Percentiles rank a stretch among this genome's conserved stretches.
Evolutionary conservation across 1,140 invertebrate genomes (phyloP).

Genomic region (Episyrphus balteatus): DNA sequence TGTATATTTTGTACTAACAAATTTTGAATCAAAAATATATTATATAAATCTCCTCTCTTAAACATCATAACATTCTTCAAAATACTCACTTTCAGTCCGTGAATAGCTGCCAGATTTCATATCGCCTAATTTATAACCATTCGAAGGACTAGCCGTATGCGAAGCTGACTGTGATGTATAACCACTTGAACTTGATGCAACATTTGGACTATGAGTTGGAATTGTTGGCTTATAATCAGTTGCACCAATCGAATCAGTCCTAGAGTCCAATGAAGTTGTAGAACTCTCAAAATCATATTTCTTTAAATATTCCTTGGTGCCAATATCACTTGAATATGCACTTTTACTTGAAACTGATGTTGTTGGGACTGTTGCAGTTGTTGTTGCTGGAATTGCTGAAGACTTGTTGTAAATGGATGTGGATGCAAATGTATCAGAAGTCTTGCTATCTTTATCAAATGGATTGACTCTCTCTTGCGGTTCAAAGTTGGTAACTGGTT

Average conservation of each 20-base stretch:
- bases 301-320: background rate
- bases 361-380: conserved; percentile 23
- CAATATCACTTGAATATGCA: background rate
- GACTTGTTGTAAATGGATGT: conserved; percentile 27
- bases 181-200: background rate
- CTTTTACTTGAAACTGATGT: conserved; percentile 10
- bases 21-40: no score
- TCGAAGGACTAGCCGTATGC: no score
- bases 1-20: no score
- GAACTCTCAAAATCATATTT: no score
- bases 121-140: no score
- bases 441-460: conserved; percentile 26
- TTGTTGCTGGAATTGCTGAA: conserved; percentile 29
- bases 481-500: conserved; percentile 35
- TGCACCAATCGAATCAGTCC: no score
- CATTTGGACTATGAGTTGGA: background rate
- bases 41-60: no score
- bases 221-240: background rate
- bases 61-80: no score
- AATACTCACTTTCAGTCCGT: no score
- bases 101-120: no score
- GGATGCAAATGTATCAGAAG: conserved; percentile 20
- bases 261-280: no score
- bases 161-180: no score
- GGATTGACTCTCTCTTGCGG: conserved; percentile 34